These are phyloP conservation scores for Megaceryle maxima DNA, from an alignment of 2,113 vertebrate species.

Conservation along the genomic window DNA sequence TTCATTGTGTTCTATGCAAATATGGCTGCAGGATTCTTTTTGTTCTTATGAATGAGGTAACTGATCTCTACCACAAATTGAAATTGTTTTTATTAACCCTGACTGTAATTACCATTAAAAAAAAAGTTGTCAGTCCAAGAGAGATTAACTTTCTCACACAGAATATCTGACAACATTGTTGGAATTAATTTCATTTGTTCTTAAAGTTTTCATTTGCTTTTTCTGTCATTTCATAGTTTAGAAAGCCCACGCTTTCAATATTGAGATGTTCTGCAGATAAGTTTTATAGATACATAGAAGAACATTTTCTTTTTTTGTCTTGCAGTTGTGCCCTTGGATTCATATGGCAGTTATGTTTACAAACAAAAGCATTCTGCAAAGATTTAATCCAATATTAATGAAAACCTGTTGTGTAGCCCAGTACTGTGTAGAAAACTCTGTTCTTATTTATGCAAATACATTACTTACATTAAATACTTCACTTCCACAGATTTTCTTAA, in stretches of 20 bases:
- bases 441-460: not conserved
- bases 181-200: slow-evolving; percentile 46
- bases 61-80: slow-evolving; percentile 22
- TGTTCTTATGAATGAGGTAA: slow-evolving; percentile 31
- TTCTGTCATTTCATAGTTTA: not conserved
- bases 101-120: slow-evolving; percentile 41
- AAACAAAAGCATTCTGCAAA: slow-evolving; percentile 8
- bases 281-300: not conserved
- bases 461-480: slow-evolving; percentile 32
- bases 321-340: not conserved
- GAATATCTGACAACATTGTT: slow-evolving; percentile 10
- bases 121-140: slow-evolving; percentile 16
- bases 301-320: not conserved
- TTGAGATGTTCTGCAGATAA: not conserved
- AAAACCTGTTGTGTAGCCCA: slow-evolving; percentile 28
- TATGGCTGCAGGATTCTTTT: not conserved
- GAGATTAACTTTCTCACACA: slow-evolving; percentile 28
- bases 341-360: slow-evolving; percentile 26
- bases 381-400: slow-evolving; percentile 27
- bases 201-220: slow-evolving; percentile 24
- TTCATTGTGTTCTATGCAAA: not conserved
- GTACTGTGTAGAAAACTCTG: not conserved
- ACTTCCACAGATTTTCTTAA: not conserved
- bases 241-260: not conserved
- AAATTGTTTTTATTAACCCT: slow-evolving; percentile 52